Base-by-base conservation (phyloP, 2,797 vertebrate genomes). In the Selene dorsalis region DNA sequence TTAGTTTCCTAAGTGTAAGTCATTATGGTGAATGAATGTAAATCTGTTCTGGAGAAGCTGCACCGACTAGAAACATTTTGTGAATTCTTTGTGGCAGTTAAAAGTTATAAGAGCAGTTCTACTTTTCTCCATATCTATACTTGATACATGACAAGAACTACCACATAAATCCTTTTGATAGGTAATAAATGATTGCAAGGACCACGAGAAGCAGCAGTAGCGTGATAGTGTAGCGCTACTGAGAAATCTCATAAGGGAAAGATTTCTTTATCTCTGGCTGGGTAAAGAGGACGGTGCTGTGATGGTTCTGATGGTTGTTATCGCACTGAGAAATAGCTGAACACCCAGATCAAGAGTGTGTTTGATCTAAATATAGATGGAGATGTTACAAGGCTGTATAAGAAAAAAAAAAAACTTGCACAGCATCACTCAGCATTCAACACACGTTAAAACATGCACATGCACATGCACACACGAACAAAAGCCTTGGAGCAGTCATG, bases 331-430 rank as follows among this genome's bases (percentile, higher is more conserved):
- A 83, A 91, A 75, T 26, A 80, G 35, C 59, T 38, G 69, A 86
- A 76, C 59, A 58, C 64, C 74, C 41, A 2, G 53, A 89, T 82
- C 68, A 91, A 85, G 74, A 86, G 79, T 35, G 28, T n/a, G 59
- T 89, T 92, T 90, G 86, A 88, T 89, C 86, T 88, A 90, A 91
- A 83, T 87, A 77, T 88, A 87, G 83, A 77, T 6, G 56, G 77
- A 78, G 67, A 85, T 76, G 73, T 80, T 81, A 69, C 67, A 77
- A 60, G 28, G 74, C 66, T 61, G 45, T 72, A 53, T 65, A 39
- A 79, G 62, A 74, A 76, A 41, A 41, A 39, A 41, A 41, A 41
- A 41, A 63, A 82, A 69, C 62, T 74, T 59, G 32, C 56, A 60
- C 32, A 68, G 73, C 45, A 20, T 84, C 73, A 77, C 56, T 82